A percentile compares a stretch with the other conserved stretches of the same genome.
Conservation (phyloP, 2,797 vertebrate genomes). For the Urosaurus nigricauda region DNA sequence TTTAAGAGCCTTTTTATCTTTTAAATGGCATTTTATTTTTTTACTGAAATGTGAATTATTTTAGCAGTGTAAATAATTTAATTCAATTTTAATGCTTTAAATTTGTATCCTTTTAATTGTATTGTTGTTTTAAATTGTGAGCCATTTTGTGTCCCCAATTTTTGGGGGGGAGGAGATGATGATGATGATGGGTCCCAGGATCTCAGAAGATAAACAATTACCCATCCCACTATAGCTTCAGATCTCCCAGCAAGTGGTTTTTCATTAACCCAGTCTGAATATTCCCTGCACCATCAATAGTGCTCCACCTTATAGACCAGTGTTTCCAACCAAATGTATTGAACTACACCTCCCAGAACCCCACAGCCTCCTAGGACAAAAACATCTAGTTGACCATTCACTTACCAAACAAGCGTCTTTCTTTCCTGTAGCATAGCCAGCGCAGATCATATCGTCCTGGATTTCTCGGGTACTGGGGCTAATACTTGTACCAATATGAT, state of each 20-base stretch:
- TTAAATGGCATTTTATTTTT: no score
- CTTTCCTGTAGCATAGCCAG: constrained; percentile 80
- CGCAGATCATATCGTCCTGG: constrained; percentile 86
- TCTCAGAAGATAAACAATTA: background rate
- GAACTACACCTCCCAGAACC: background rate
- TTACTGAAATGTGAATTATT: no score
- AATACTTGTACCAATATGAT: constrained; percentile 53
- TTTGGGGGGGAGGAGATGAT: no score
- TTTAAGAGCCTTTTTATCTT: no score
- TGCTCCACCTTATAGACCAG: background rate
- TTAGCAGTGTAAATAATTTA: no score
- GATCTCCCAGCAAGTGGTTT: background rate
- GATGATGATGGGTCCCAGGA: background rate
- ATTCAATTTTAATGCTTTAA: no score
- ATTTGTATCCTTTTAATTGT: no score
- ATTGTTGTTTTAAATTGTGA: no score
- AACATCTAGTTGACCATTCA: background rate
- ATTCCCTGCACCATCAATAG: background rate
- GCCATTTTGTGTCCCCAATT: no score
- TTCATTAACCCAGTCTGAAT: background rate
- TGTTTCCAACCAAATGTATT: background rate
- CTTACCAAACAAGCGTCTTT: constrained; percentile 87
- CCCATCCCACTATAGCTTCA: background rate
- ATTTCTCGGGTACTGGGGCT: constrained; percentile 68
- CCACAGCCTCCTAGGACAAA: background rate